Evolutionary conservation across 2,797 vertebrate genomes (phyloP).

Genomic region (Margarornis squamiger): DNA sequence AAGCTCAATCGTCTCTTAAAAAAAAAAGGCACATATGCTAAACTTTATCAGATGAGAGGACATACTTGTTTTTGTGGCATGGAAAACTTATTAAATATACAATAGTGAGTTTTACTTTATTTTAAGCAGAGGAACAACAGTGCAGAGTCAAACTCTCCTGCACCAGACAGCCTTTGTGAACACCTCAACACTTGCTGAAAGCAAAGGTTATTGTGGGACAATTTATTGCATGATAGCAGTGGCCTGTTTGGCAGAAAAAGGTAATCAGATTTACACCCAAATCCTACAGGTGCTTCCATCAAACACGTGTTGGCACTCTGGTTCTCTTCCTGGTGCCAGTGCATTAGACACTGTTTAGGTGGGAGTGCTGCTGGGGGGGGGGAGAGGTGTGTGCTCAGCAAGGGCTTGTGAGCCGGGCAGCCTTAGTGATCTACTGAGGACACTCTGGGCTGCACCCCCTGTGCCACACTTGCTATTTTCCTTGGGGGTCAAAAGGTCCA

Average conservation of each 20-base stretch:
- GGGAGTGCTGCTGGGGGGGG: neutral
- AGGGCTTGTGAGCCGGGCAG: neutral
- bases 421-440: neutral
- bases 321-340: neutral
- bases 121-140: neutral
- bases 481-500: neutral
- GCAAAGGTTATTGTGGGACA: neutral
- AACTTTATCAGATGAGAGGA: neutral
- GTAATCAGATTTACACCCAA: neutral
- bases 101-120: neutral
- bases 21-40: neutral
- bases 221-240: neutral
- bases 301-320: neutral
- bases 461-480: neutral
- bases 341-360: neutral
- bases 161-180: neutral
- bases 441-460: neutral
- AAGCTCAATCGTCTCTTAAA: neutral
- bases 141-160: neutral
- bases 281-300: neutral
- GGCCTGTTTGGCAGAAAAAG: neutral
- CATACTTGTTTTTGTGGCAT: neutral
- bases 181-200: neutral
- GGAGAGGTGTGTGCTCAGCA: neutral
- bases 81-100: neutral